Percentiles rank a stretch among this genome's conserved stretches.
These are phyloP conservation scores for Alentia gelatinosa DNA, from an alignment of 2,888 invertebrate species.

Conservation along the genomic window DNA sequence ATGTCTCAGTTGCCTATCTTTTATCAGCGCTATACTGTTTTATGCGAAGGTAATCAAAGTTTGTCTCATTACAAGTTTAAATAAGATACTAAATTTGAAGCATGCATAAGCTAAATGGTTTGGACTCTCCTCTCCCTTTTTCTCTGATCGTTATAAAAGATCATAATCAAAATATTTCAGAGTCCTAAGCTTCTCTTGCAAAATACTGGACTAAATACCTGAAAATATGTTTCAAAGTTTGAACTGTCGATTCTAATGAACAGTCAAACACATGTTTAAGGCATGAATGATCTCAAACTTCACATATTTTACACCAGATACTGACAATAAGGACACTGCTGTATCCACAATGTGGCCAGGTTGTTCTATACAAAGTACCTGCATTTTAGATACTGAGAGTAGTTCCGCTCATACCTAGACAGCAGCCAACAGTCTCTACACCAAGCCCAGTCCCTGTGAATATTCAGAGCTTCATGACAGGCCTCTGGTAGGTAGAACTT, in stretches of 20 bases:
- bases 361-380: background rate
- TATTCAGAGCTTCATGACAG: background rate
- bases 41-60: too few relatives aligned
- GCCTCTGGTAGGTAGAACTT: background rate
- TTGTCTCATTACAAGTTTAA: too few relatives aligned
- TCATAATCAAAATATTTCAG: too few relatives aligned
- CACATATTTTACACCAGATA: background rate
- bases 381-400: background rate
- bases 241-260: background rate
- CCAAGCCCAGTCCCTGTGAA: background rate
- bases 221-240: too few relatives aligned
- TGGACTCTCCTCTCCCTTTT: too few relatives aligned
- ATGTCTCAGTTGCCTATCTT: too few relatives aligned
- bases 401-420: background rate
- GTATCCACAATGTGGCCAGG: background rate
- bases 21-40: too few relatives aligned
- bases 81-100: too few relatives aligned
- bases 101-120: too few relatives aligned
- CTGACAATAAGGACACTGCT: background rate
- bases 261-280: background rate
- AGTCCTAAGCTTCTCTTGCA: too few relatives aligned
- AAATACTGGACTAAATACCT: too few relatives aligned
- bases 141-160: too few relatives aligned
- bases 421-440: background rate
- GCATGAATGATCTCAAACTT: background rate